phyloP scores from a whole-genome alignment of 2,888 invertebrate species.

The Acronicta alni region DNA sequence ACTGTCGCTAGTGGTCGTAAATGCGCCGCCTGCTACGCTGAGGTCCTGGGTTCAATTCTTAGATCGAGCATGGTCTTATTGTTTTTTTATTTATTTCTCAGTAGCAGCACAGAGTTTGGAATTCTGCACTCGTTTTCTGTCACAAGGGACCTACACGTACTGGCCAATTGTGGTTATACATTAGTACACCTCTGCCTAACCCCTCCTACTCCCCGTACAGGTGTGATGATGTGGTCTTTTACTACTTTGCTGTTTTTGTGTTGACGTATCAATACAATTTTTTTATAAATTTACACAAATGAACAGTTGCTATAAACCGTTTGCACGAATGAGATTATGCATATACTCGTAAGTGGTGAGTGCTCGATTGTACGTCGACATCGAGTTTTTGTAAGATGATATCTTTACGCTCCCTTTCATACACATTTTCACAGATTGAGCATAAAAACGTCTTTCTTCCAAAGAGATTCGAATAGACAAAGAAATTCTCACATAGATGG shows the following conservation, averaged over 20 bases:
- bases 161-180: too few relatives aligned
- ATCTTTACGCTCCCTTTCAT: constrained; percentile 64
- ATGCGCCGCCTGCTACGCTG: too few relatives aligned
- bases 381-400: constrained; percentile 63
- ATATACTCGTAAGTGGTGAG: constrained; percentile 44
- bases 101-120: too few relatives aligned
- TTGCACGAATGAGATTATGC: constrained; percentile 42
- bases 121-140: too few relatives aligned
- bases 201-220: too few relatives aligned
- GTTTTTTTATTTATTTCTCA: too few relatives aligned
- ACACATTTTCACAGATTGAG: constrained; percentile 70
- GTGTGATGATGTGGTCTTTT: too few relatives aligned
- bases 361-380: constrained; percentile 27
- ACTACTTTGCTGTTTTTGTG: constrained; percentile 40
- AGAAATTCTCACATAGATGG: constrained; percentile 68
- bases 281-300: constrained; percentile 44
- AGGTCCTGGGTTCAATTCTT: too few relatives aligned
- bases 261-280: constrained; percentile 32
- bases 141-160: too few relatives aligned
- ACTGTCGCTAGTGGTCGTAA: too few relatives aligned
- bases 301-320: constrained; percentile 45
- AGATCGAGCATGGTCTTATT: too few relatives aligned
- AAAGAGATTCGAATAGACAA: constrained; percentile 68
- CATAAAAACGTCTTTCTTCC: constrained; percentile 73
- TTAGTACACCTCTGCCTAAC: too few relatives aligned